These are phyloP conservation scores for Eciton burchellii DNA, from an alignment of 1,140 invertebrate species.

Conservation along the genomic window DNA sequence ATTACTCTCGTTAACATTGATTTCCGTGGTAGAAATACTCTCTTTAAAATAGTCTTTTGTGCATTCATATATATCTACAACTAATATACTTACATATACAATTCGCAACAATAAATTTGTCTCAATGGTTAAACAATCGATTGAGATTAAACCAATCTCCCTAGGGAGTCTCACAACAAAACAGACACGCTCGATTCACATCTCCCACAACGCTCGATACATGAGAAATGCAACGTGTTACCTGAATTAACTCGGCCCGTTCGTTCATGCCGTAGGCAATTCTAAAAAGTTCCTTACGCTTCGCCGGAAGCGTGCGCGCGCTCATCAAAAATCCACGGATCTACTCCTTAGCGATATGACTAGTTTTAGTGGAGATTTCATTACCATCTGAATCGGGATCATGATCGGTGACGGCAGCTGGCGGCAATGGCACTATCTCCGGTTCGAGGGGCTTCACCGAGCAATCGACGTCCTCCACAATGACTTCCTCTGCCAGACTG, in stretches of 20 bases:
- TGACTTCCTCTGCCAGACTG: conserved; percentile 87
- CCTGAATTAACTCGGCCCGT: conserved; percentile 46
- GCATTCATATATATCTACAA: conserved; percentile 33
- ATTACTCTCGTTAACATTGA: conserved; percentile 44
- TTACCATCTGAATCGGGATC: conserved; percentile 85
- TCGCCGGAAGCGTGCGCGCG: background rate
- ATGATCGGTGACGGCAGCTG: conserved; percentile 70
- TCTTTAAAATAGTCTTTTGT: conserved; percentile 55
- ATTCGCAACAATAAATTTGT: conserved; percentile 56
- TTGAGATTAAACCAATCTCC: conserved; percentile 48
- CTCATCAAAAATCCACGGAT: conserved; percentile 10
- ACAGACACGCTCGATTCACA: background rate
- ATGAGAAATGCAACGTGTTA: conserved; percentile 50
- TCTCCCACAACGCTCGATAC: conserved; percentile 1
- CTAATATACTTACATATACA: conserved; percentile 63
- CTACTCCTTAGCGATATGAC: conserved; percentile 70
- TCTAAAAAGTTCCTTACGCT: conserved; percentile 14
- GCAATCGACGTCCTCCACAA: conserved; percentile 81
- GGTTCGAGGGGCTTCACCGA: conserved; percentile 79
- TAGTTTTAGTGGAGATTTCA: conserved; percentile 80
- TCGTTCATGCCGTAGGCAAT: conserved; percentile 25
- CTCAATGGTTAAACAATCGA: conserved; percentile 46
- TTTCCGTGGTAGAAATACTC: conserved; percentile 51
- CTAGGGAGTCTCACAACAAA: conserved; percentile 45
- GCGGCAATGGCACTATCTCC: conserved; percentile 77